Percentiles rank a stretch among this genome's conserved stretches.
Conservation (phyloP, 2,888 invertebrate species). For the Cephus pulcher region DNA sequence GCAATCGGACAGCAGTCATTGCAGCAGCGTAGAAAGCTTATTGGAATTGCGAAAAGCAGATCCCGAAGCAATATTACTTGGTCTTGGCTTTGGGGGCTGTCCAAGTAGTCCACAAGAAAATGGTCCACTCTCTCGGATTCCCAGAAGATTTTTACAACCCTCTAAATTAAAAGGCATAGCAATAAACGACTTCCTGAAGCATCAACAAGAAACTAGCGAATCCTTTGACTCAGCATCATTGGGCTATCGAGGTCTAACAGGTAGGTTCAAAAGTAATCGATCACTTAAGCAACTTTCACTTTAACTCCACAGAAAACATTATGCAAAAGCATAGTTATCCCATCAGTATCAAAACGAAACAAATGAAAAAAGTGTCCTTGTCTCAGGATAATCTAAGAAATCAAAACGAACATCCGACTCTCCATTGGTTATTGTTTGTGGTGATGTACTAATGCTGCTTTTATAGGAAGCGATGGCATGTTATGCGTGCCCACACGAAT, state of each 20-base stretch:
- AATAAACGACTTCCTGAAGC: slow-evolving; percentile 79
- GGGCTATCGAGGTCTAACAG: slow-evolving; percentile 82
- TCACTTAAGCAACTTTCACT: not conserved
- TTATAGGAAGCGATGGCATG: slow-evolving; percentile 63
- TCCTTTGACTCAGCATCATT: slow-evolving; percentile 81
- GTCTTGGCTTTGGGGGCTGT: slow-evolving; percentile 81
- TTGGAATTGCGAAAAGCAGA: slow-evolving; percentile 87
- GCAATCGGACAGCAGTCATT: slow-evolving; percentile 71
- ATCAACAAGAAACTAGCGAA: slow-evolving; percentile 79
- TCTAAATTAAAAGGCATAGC: slow-evolving; percentile 83
- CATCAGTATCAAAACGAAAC: not conserved
- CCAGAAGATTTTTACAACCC: slow-evolving; percentile 83
- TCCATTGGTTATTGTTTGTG: not conserved
- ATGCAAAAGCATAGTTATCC: not conserved
- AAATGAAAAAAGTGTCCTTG: not conserved
- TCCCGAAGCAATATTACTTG: slow-evolving; percentile 88
- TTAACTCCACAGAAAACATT: not conserved
- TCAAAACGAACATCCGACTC: not conserved
- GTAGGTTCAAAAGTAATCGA: slow-evolving; percentile 59
- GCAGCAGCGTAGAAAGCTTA: slow-evolving; percentile 85
- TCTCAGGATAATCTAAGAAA: not conserved
- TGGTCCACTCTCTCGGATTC: slow-evolving; percentile 78
- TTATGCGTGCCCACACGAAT: slow-evolving; percentile 53
- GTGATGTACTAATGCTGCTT: slow-evolving; percentile 37
- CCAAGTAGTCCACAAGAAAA: slow-evolving; percentile 74